A percentile compares a stretch with the other conserved stretches of the same genome.
phyloP scores from a whole-genome alignment of 2,888 invertebrate genomes.

The Creontiades dilutus region DNA sequence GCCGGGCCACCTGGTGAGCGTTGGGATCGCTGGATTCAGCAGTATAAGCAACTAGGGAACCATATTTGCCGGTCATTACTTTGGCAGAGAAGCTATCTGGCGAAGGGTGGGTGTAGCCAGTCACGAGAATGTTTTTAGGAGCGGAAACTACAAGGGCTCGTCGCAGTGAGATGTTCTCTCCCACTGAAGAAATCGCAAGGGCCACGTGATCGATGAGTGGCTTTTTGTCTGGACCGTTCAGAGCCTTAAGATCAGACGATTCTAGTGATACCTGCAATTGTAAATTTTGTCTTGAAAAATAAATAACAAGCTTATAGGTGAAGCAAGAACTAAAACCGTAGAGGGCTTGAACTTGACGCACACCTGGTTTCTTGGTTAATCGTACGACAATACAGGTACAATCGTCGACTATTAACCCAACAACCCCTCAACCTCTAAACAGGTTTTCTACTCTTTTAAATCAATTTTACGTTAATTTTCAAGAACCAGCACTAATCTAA shows the following conservation, averaged over 20 bases:
- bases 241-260: slow-evolving; percentile 79
- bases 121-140: slow-evolving; percentile 80
- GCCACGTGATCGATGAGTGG: slow-evolving; percentile 90
- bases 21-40: slow-evolving; percentile 78
- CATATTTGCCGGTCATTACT: slow-evolving; percentile 86
- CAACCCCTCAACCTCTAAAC: too few species aligned
- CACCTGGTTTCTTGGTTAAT: too few species aligned
- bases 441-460: too few species aligned
- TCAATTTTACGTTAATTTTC: too few species aligned
- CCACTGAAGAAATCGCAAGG: slow-evolving; percentile 90
- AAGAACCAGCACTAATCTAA: too few species aligned
- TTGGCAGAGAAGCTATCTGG: slow-evolving; percentile 77
- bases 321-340: too few species aligned
- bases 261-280: neutral
- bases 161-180: slow-evolving; percentile 92
- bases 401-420: too few species aligned
- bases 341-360: too few species aligned
- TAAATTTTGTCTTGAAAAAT: too few species aligned
- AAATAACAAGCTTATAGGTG: too few species aligned
- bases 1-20: slow-evolving; percentile 82
- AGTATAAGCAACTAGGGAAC: slow-evolving; percentile 88
- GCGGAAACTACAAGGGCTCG: slow-evolving; percentile 89
- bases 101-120: slow-evolving; percentile 90
- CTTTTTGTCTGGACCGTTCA: slow-evolving; percentile 84
- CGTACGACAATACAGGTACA: too few species aligned